Conservation (phyloP, 2,113 vertebrate genomes). For the Serranochromis macrocephalus region DNA sequence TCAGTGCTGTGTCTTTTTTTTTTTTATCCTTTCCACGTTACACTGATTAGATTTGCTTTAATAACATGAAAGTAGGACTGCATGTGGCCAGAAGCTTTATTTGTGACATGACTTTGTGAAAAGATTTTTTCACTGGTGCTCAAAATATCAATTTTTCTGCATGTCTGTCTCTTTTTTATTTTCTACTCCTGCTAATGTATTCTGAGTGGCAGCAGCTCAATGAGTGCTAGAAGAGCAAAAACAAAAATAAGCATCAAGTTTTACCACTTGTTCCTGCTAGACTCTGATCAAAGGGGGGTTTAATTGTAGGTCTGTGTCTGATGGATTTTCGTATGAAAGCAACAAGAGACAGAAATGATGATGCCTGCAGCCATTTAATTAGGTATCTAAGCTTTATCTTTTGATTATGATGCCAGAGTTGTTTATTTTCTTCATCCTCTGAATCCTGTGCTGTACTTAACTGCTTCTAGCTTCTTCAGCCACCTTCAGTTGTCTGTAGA, state of each 20-base stretch:
- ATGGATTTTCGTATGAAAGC: not conserved
- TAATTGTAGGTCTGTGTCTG: not conserved
- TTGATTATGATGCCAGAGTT: not conserved
- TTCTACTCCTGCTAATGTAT: not conserved
- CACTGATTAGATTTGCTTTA: not conserved
- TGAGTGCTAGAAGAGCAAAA: not conserved
- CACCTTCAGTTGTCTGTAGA: not conserved
- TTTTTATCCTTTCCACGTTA: not conserved
- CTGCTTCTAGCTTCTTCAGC: not conserved
- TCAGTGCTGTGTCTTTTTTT: not conserved
- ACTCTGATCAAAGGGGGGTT: not conserved
- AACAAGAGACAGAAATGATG: not conserved
- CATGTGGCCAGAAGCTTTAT: not conserved
- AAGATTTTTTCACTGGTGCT: not conserved
- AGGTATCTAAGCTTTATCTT: not conserved
- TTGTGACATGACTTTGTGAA: not conserved
- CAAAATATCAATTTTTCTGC: not conserved
- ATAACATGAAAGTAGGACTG: not conserved
- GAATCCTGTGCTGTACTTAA: not conserved
- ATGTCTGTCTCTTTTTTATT: not conserved
- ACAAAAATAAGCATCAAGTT: not conserved
- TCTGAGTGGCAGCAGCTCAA: not conserved
- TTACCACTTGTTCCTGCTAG: not conserved
- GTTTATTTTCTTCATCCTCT: not conserved
- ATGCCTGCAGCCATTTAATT: not conserved